Evolutionary conservation across 2,113 vertebrate genomes (phyloP).

Genomic region (Heterotilapia buettikoferi): DNA sequence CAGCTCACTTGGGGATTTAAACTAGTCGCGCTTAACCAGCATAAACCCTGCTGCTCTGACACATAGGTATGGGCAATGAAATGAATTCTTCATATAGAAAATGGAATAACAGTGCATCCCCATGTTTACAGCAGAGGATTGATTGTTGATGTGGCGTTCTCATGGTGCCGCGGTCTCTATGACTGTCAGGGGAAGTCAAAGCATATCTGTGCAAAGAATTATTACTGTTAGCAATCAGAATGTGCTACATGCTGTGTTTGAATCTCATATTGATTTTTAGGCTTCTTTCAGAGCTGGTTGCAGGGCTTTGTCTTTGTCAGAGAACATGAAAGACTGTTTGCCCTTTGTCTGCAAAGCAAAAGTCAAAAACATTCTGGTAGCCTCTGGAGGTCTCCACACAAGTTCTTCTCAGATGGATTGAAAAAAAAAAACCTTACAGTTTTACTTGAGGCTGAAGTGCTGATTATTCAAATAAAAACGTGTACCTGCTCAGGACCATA

Average conservation of each 20-base stretch:
- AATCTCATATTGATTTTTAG: constrained; percentile 28
- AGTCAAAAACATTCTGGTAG: background rate
- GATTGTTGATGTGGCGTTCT: background rate
- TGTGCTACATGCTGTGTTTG: background rate
- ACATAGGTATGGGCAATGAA: background rate
- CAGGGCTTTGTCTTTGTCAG: constrained; percentile 5
- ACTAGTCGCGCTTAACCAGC: background rate
- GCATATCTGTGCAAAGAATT: background rate
- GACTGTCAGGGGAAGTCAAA: background rate
- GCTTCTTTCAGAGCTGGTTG: background rate
- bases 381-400: background rate
- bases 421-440: background rate
- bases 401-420: background rate
- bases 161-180: background rate
- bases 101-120: background rate
- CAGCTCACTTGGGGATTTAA: background rate
- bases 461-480: background rate
- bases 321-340: background rate
- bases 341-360: background rate
- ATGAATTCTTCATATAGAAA: background rate
- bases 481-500: background rate
- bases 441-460: background rate
- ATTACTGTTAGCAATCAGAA: background rate
- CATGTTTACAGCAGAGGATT: background rate
- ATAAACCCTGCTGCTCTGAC: background rate